A percentile compares a stretch with the other conserved stretches of the same genome.
These are phyloP conservation scores for Anticlea derivata DNA, from an alignment of 2,888 invertebrate species.

Conservation along the genomic window DNA sequence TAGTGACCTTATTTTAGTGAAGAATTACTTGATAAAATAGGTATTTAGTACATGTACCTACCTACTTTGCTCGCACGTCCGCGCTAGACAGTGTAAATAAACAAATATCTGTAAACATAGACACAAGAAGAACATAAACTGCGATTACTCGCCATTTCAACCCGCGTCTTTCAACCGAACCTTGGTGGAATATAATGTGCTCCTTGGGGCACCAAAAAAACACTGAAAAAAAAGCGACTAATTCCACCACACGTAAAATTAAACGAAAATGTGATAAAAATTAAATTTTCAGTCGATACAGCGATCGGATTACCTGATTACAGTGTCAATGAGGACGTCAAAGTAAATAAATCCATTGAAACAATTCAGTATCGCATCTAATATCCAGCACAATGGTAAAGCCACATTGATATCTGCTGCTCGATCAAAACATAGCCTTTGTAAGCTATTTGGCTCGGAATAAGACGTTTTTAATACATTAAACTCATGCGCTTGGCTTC, in stretches of 20 bases:
- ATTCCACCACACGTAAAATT: conserved; percentile 33
- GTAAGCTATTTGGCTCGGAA: conserved; percentile 41
- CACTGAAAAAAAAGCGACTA: conserved; percentile 41
- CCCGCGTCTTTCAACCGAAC: conserved; percentile 40
- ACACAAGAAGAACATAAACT: conserved; percentile 69
- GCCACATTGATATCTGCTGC: conserved; percentile 68
- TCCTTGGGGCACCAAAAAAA: conserved; percentile 37
- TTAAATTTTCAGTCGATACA: conserved; percentile 30
- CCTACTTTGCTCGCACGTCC: conserved; percentile 24
- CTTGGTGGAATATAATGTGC: conserved; percentile 20
- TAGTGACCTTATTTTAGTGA: conserved; percentile 2
- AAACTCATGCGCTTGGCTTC: conserved; percentile 52
- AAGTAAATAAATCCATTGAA: conserved; percentile 65
- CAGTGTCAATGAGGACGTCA: conserved; percentile 54
- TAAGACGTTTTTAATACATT: conserved; percentile 37
- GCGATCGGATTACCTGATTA: conserved; percentile 56
- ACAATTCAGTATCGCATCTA: conserved; percentile 66
- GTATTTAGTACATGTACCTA: background rate
- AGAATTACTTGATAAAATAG: conserved; percentile 4
- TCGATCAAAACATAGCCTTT: conserved; percentile 82
- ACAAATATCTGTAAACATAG: conserved; percentile 77
- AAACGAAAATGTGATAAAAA: conserved; percentile 25
- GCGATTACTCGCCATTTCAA: conserved; percentile 62
- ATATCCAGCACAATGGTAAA: conserved; percentile 73
- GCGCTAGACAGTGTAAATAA: conserved; percentile 73